A percentile compares a stretch with the other conserved stretches of the same genome.
Conservation (phyloP, 2,797 vertebrate genomes). For the Channallabes apus region DNA sequence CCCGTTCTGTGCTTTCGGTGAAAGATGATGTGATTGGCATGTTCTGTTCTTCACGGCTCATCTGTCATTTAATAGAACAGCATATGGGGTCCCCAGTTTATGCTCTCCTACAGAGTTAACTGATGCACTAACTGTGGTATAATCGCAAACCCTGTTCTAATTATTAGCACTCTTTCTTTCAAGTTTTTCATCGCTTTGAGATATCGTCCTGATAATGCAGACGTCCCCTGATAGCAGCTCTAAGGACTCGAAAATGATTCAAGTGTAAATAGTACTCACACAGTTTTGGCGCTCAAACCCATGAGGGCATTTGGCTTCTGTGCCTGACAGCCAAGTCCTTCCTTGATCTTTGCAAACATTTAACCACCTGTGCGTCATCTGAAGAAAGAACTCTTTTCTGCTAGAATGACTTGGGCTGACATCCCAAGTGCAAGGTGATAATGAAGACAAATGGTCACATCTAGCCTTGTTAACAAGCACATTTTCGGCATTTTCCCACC, state of each 20-base stretch:
- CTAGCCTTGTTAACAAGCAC: constrained; percentile 48
- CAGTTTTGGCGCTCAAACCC: neutral
- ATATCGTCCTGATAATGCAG: neutral
- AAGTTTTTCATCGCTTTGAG: neutral
- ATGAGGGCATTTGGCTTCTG: neutral
- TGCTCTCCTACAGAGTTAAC: neutral
- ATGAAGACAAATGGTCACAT: constrained; percentile 59
- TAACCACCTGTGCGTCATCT: constrained; percentile 24
- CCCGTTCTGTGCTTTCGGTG: neutral
- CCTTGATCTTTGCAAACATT: constrained; percentile 36
- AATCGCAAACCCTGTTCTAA: neutral
- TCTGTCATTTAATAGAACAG: neutral
- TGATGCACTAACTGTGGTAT: neutral
- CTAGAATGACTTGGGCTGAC: constrained; percentile 40
- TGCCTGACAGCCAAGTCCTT: constrained; percentile 2
- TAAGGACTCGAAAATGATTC: neutral
- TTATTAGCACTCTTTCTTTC: neutral
- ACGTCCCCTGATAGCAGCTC: neutral
- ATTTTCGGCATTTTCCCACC: constrained; percentile 33
- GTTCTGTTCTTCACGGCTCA: neutral
- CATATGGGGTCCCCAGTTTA: neutral
- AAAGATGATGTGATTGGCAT: constrained; percentile 8
- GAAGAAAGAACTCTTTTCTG: constrained; percentile 41
- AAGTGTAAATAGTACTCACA: neutral
- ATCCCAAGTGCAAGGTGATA: constrained; percentile 50